phyloP scores from a whole-genome alignment of 1,140 invertebrate species.

The Teleopsis dalmanni region DNA sequence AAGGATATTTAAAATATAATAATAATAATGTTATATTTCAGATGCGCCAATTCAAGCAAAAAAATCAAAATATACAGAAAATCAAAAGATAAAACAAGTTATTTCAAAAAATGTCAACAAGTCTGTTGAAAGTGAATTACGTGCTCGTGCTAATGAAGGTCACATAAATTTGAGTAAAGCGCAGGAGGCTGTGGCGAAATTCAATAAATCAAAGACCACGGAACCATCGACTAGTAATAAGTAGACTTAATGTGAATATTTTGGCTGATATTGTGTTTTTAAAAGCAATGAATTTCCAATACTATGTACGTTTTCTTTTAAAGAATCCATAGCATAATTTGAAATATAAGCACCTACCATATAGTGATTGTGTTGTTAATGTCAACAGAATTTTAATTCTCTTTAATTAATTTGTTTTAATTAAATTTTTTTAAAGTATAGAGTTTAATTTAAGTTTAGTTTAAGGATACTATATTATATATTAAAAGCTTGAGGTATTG shows the following conservation, averaged over 20 bases:
- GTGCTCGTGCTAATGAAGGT: slow-evolving; percentile 48
- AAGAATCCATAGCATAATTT: too few relatives aligned
- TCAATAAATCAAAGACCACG: slow-evolving; percentile 25
- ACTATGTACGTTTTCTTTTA: not conserved
- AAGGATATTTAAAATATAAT: not conserved
- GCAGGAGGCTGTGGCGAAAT: slow-evolving; percentile 47
- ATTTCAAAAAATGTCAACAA: slow-evolving; percentile 57
- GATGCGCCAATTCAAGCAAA: slow-evolving; percentile 55
- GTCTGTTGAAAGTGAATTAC: slow-evolving; percentile 53
- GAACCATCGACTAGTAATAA: not conserved
- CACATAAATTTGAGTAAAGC: slow-evolving; percentile 47
- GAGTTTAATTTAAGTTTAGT: too few relatives aligned
- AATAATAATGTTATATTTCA: slow-evolving; percentile 13
- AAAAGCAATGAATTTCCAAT: not conserved
- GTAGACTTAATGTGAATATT: not conserved
- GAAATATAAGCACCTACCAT: too few relatives aligned
- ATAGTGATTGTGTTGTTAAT: too few relatives aligned
- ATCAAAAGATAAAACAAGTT: slow-evolving; percentile 54
- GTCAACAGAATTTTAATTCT: too few relatives aligned
- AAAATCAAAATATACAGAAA: slow-evolving; percentile 52
- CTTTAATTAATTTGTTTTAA: too few relatives aligned
- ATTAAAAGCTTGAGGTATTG: too few relatives aligned
- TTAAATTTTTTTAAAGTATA: too few relatives aligned
- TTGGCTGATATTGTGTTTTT: not conserved
- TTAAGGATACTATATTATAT: too few relatives aligned